Evolutionary conservation across 2,797 vertebrate species (phyloP), one percentile per base, ranked within the genome.

Genomic region (Cirrhinus molitorella): DNA sequence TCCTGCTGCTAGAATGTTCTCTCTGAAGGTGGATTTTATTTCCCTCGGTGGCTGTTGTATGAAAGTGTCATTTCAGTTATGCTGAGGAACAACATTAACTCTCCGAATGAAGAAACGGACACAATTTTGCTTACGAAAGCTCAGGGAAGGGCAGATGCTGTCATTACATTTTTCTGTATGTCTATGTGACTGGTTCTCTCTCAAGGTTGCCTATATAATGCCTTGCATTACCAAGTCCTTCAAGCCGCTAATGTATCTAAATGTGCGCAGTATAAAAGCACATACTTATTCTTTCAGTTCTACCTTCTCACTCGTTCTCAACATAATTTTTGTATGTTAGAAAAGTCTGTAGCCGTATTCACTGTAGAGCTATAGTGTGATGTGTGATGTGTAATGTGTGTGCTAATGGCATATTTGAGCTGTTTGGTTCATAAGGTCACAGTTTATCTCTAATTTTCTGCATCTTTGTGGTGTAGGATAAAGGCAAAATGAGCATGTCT

Each of bases 11-110:
- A 45, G 53, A 63, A 21, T 13, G 17, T 40, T 83, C 37, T 51
- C 14, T 47, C 23, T 34, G 25, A 66, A 47, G 21, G 31, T 66
- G 57, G 21, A 21, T 31, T 78, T 79, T 67, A 80, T 67, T 83
- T 83, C 67, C 61, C 61, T 66, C 4, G 25, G 25, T 83, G 80
- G 61, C 55, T 51, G 66, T 49, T 77, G n/a, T 59, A 40, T 57
- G 25, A 55, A 78, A 65, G 80, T 37, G 40, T 73, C 5, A 66
- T 68, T 79, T 40, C 76, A 53, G 45, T 73, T 68, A 67, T 19
- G 55, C 16, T 23, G 21, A 40, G 28, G 75, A 70, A 66, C 74
- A 72, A 45, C 37, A 73, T 72, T 66, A 57, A 75, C 51, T n/a
- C 65, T 45, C 61, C 12, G 16, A 85, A 65, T 17, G 25, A 76